Percentiles rank a stretch among this genome's conserved stretches.
These are phyloP conservation scores for Calcarius ornatus DNA, from an alignment of 2,113 vertebrate genomes.

Conservation along the genomic window DNA sequence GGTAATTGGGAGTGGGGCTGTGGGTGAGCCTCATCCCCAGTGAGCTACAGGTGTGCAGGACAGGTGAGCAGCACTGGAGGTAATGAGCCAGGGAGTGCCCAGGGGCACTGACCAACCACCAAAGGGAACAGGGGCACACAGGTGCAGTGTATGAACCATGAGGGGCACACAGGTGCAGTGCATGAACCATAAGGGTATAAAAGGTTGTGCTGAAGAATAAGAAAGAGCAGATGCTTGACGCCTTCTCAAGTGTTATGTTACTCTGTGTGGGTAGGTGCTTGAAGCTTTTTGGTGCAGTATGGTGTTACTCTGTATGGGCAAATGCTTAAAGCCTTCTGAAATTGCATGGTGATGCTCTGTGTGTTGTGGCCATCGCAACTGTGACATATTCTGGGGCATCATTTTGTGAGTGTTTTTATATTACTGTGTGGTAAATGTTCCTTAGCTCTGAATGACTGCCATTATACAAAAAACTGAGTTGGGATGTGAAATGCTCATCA, in stretches of 20 bases:
- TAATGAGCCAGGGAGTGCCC: neutral
- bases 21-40: neutral
- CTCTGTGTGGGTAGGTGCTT: neutral
- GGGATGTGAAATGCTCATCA: neutral
- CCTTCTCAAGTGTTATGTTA: fast-evolving
- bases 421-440: neutral
- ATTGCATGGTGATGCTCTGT: neutral
- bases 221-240: neutral
- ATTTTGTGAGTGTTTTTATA: neutral
- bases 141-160: neutral
- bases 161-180: too few species aligned
- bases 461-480: neutral
- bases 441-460: neutral
- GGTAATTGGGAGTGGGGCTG: neutral
- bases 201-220: neutral
- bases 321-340: too few species aligned
- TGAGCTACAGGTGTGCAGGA: neutral
- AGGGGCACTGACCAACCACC: neutral
- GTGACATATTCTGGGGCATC: neutral
- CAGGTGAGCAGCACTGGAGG: neutral
- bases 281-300: neutral
- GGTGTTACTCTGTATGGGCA: too few species aligned
- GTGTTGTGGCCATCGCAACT: neutral
- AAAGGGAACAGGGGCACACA: neutral
- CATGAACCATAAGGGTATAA: neutral